phyloP scores from a whole-genome alignment of 2,888 invertebrate genomes.

The Adelognathus sp. region DNA sequence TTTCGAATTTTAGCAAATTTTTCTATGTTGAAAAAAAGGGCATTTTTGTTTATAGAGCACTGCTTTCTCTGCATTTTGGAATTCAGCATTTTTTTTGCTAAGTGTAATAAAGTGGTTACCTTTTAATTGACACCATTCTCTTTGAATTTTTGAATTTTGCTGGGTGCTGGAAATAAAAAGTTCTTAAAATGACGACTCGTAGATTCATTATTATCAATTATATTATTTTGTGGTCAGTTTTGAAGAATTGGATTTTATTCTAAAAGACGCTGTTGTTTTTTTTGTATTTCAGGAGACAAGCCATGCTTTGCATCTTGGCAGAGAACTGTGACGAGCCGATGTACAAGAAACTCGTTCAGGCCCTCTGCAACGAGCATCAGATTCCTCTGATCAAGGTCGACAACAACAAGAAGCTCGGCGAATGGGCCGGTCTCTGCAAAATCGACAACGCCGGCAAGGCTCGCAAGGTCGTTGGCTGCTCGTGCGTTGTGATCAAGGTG shows the following conservation, averaged over 20 bases:
- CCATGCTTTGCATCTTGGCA: slow-evolving; percentile 97
- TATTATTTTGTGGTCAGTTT: too few species aligned
- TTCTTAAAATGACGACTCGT: too few species aligned
- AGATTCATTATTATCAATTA: too few species aligned
- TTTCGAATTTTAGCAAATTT: too few species aligned
- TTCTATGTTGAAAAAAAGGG: too few species aligned
- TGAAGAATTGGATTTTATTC: neutral
- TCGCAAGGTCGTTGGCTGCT: slow-evolving; percentile 98
- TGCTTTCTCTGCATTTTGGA: too few species aligned
- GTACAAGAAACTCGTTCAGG: slow-evolving; percentile 98
- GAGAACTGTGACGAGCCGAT: slow-evolving; percentile 99
- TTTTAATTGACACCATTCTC: too few species aligned
- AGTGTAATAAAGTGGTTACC: too few species aligned
- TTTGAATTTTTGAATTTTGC: too few species aligned
- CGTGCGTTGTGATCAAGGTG: slow-evolving; percentile 97
- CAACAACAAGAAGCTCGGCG: slow-evolving; percentile 99
- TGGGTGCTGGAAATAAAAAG: too few species aligned
- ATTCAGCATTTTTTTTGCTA: too few species aligned
- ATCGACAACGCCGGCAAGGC: slow-evolving; percentile 99
- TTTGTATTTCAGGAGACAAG: slow-evolving; percentile 90
- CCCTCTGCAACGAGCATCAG: slow-evolving; percentile 98
- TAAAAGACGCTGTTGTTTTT: slow-evolving; percentile 38
- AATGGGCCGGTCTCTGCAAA: slow-evolving; percentile 99
- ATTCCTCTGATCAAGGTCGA: slow-evolving; percentile 99
- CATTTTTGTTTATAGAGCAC: too few species aligned